phyloP scores from a whole-genome alignment of 2,888 invertebrate genomes.

The Cephus pulcher region DNA sequence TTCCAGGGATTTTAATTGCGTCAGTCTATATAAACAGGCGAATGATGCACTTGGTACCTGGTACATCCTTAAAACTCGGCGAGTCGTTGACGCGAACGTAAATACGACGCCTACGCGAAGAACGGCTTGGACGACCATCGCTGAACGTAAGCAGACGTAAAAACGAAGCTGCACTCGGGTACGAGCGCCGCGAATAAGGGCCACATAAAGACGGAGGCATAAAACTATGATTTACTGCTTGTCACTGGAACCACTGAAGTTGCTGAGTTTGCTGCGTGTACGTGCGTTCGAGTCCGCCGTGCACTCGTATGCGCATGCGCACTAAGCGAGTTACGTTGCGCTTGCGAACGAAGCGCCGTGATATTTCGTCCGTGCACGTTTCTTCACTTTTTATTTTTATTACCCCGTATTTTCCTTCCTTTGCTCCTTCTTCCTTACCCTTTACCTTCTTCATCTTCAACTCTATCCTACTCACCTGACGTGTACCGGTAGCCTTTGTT shows the following conservation, averaged over 20 bases:
- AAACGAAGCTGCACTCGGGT: constrained; percentile 38
- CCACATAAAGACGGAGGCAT: constrained; percentile 55
- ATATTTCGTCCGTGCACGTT: constrained; percentile 19
- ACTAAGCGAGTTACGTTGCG: not conserved
- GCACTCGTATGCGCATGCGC: constrained; percentile 6
- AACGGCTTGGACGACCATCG: not conserved
- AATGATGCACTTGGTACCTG: too few relatives aligned
- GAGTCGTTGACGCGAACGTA: constrained; percentile 48
- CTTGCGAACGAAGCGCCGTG: constrained; percentile 6
- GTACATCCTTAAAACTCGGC: too few relatives aligned
- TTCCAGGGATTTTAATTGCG: too few relatives aligned
- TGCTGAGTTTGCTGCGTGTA: not conserved
- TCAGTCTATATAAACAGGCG: too few relatives aligned
- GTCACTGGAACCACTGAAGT: constrained; percentile 45
- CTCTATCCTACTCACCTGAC: too few relatives aligned
- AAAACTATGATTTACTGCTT: constrained; percentile 65
- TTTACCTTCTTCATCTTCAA: constrained; percentile 3
- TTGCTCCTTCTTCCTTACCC: constrained; percentile 7
- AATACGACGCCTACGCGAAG: constrained; percentile 52
- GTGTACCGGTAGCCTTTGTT: too few relatives aligned
- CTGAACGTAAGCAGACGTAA: constrained; percentile 41
- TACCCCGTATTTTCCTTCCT: constrained; percentile 26
- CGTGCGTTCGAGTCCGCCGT: not conserved
- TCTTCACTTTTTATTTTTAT: constrained; percentile 24
- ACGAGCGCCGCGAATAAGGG: constrained; percentile 50